These are phyloP conservation scores for Orussus abietinus DNA, from an alignment of 1,140 invertebrate species.

Conservation along the genomic window DNA sequence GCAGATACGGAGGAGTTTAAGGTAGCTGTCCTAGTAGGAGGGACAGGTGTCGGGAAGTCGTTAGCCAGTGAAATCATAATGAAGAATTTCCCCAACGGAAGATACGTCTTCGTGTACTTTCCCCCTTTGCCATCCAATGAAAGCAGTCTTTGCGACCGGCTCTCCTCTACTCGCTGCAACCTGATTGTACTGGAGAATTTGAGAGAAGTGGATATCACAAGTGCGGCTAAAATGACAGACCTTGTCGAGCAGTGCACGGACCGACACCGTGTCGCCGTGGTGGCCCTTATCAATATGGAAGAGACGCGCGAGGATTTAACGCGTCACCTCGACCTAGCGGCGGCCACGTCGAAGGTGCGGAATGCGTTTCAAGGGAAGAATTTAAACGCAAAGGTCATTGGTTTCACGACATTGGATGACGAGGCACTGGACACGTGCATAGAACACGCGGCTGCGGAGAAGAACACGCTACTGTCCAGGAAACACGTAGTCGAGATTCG, in stretches of 20 bases:
- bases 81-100: constrained; percentile 22
- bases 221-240: constrained; percentile 11
- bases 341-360: constrained; percentile 21
- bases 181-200: constrained; percentile 44
- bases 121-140: constrained; percentile 16
- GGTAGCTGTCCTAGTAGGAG: constrained; percentile 35
- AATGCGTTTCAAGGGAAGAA: constrained; percentile 17
- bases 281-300: constrained; percentile 39
- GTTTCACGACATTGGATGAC: constrained; percentile 23
- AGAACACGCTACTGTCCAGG: constrained; percentile 19
- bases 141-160: constrained; percentile 16
- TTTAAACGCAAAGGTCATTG: constrained; percentile 23
- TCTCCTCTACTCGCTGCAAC: constrained; percentile 30
- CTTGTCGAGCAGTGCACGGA: neutral
- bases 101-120: constrained; percentile 27
- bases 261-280: constrained; percentile 24
- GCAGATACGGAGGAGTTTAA: constrained; percentile 20
- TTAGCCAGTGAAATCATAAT: constrained; percentile 41
- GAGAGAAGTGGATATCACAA: constrained; percentile 22
- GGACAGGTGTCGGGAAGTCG: constrained; percentile 47
- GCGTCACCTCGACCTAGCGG: constrained; percentile 23
- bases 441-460: constrained; percentile 24
- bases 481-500: constrained; percentile 28
- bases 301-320: constrained; percentile 20
- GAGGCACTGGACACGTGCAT: constrained; percentile 36